Evolutionary conservation across 2,113 vertebrate genomes (phyloP).

Genomic region (Callochromis pleurospilus): DNA sequence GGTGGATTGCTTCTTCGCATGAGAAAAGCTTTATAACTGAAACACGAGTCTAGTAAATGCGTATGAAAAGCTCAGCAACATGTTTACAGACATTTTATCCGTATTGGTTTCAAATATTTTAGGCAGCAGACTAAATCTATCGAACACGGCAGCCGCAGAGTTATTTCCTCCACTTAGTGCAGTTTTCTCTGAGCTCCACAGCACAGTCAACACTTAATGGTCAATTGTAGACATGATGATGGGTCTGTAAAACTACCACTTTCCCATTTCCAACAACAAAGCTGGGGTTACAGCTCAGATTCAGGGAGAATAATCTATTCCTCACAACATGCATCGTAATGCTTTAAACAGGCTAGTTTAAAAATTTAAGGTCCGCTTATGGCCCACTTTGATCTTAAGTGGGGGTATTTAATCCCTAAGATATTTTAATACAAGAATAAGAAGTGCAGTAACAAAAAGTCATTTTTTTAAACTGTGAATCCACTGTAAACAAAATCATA

Average conservation of each 20-base stretch:
- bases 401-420: neutral
- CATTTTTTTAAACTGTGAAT: neutral
- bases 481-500: neutral
- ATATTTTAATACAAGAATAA: neutral
- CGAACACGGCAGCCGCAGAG: neutral
- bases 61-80: neutral
- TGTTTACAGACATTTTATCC: neutral
- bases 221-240: neutral
- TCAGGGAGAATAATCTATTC: neutral
- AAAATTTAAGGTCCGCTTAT: neutral
- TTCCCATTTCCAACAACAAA: neutral
- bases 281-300: neutral
- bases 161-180: neutral
- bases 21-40: neutral
- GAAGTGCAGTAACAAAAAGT: neutral
- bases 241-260: neutral
- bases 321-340: neutral
- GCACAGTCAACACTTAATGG: neutral
- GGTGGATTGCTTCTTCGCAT: neutral
- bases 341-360: neutral
- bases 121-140: neutral
- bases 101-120: neutral
- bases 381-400: neutral
- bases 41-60: neutral
- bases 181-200: neutral